Base-by-base conservation (phyloP, 1,140 invertebrate genomes). In the Prorops nasuta region DNA sequence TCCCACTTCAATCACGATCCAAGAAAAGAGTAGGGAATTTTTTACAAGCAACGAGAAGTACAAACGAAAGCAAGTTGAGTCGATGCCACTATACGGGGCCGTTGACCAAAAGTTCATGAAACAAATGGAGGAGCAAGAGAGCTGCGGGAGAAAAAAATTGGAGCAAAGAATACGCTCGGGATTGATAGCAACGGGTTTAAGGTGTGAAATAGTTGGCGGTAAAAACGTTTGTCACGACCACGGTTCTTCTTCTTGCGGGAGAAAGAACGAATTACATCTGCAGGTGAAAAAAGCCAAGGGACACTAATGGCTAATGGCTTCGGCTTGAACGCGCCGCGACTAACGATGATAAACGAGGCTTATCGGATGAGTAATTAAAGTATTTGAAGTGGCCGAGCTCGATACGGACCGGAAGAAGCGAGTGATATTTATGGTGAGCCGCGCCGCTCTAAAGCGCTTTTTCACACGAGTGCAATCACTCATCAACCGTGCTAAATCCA, bases 261-360 rank as follows among this genome's bases (percentile, higher is more conserved):
- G 38, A 51, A 54, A 36, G 49, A 42, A 49, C 41, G 42, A 49
- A 40, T 17, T 54, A 44, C 31, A 40, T 47, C 47, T 41, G 17
- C n/a, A 20, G 18, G 21, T 35, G 49, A 28, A 28, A 28, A 28
- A 28, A 10, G 24, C 4, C 10, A 28, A 28, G 4, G 24, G 31
- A 49, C 49, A 56, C 40, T 53, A 56, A 56, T 61, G 49, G 49
- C 46, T 53, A 52, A 53, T 61, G 49, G 49, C 42, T 56, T 49
- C 35, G 40, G 45, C 24, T 58, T 38, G 36, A 54, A 47, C 42
- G 44, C 28, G 24, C 34, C 38, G 17, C 21, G 41, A 18, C 34
- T 63, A 63, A 63, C 54, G 44, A 64, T 63, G 60, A 64, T 63
- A 54, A 64, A 64, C 57, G 57, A 64, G 49, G 24, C 45, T 63